Base-by-base conservation (phyloP, 2,888 invertebrate species). In the Smittia sp. region DNA sequence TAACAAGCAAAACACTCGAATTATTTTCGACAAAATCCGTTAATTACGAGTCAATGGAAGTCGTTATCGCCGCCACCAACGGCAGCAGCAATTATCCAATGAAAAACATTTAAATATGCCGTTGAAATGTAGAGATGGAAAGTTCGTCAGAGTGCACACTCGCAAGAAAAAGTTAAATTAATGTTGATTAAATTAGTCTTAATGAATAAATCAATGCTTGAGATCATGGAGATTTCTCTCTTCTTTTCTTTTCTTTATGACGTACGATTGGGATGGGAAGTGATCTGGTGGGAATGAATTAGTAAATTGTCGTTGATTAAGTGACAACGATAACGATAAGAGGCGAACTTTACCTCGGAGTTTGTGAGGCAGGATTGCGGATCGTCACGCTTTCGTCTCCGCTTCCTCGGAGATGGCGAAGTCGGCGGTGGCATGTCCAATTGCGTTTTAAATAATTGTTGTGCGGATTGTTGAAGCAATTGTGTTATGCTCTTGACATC, bases 341-440 rank as follows among this genome's bases (percentile, higher is more conserved):
- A 84, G 84, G 1, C 83, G 25, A 63, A n/a, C 25, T 77, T 75
- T 76, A 79, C 78, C 78, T 79, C 78, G 41, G 78, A 77, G 80
- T 85, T 85, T 78, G 85, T 80, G 77, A 83, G 84, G 78, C 85
- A 85, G 81, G 85, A 85, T 79, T 86, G 86, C 77, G 85, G 86
- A 80, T 86, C 85, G 83, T 86, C 85, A 82, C 86, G 85, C 82
- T 86, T 85, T 83, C 86, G 85, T 83, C 86, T 85, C 83, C 86
- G 85, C 84, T 86, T 86, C 83, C 86, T 84, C 82, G 85, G 85
- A 82, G 84, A 85, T 77, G 85, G 84, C 83, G 85, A 77, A 75
- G 85, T 85, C 84, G 85, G 84, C 84, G 85, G 85, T 83, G 83
- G 85, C 85, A 85, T 78, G 75, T 73, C 46, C 18, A 13, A 65